Conservation (phyloP, 2,888 invertebrate genomes). For the Plagodis pulveraria region DNA sequence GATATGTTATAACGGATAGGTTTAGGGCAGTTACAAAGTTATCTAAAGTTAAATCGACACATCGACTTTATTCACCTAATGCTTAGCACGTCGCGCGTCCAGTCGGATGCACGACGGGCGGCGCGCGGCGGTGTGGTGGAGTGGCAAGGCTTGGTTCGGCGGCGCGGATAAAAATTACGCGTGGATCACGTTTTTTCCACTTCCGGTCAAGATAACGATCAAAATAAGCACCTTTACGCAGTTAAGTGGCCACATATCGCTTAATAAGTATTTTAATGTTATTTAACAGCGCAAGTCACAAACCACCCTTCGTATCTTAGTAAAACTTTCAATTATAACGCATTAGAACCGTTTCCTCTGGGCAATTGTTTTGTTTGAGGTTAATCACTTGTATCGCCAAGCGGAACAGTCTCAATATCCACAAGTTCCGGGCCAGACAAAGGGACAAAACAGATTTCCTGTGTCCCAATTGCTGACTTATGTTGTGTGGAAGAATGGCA, state of each 20-base stretch:
- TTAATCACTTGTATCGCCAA: slow-evolving; percentile 61
- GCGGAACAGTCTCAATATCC: slow-evolving; percentile 69
- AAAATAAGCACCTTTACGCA: slow-evolving; percentile 74
- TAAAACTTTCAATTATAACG: slow-evolving; percentile 70
- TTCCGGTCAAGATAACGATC: slow-evolving; percentile 79
- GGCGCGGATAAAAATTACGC: slow-evolving; percentile 71
- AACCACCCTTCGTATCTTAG: slow-evolving; percentile 48
- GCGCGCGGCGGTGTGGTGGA: slow-evolving; percentile 45
- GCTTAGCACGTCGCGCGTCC: slow-evolving; percentile 47
- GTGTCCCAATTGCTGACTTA: slow-evolving; percentile 63
- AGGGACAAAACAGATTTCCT: slow-evolving; percentile 65
- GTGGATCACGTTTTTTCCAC: slow-evolving; percentile 72
- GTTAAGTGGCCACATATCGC: slow-evolving; percentile 71
- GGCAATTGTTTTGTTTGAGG: slow-evolving; percentile 61
- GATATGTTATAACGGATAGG: no score
- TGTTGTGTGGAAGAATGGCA: slow-evolving; percentile 55
- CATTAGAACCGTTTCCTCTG: slow-evolving; percentile 71
- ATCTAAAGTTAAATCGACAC: slow-evolving; percentile 76
- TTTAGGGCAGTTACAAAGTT: slow-evolving; percentile 64
- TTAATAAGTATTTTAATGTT: slow-evolving; percentile 63
- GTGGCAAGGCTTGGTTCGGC: slow-evolving; percentile 24
- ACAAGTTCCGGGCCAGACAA: slow-evolving; percentile 67
- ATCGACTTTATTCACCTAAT: slow-evolving; percentile 74
- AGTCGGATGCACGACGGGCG: slow-evolving; percentile 20
- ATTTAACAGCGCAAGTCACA: slow-evolving; percentile 42